Conservation (phyloP, 2,888 invertebrate species). For the Ectemnius continuus region DNA sequence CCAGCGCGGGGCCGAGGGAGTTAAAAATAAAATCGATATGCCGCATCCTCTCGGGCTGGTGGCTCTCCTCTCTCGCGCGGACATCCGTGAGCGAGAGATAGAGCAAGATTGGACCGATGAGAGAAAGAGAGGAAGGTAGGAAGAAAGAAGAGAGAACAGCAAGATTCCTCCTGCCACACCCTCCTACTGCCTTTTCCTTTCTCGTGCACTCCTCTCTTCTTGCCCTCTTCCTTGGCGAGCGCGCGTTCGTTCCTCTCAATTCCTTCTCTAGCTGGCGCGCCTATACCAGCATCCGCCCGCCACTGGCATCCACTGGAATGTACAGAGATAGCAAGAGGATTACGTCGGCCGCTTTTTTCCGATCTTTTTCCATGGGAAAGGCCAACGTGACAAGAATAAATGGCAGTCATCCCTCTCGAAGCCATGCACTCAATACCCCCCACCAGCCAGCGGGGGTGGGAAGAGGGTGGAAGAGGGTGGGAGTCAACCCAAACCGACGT, state of each 20-base stretch:
- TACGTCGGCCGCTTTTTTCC: conserved; percentile 63
- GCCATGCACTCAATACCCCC: conserved; percentile 50
- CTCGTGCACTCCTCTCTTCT: too few species aligned
- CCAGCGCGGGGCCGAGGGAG: background rate
- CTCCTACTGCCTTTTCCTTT: conserved; percentile 15
- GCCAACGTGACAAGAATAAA: conserved; percentile 75
- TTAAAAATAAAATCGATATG: conserved; percentile 75
- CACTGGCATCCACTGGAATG: conserved; percentile 64
- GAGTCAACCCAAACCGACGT: too few species aligned
- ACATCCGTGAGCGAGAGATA: conserved; percentile 17
- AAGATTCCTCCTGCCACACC: conserved; percentile 47
- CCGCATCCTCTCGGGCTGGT: conserved; percentile 55
- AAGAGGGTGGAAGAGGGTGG: too few species aligned
- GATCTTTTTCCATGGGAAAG: conserved; percentile 41
- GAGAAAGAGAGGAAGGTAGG: background rate
- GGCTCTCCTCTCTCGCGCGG: conserved; percentile 21
- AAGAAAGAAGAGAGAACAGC: background rate
- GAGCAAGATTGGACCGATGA: background rate
- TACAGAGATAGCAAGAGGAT: conserved; percentile 72
- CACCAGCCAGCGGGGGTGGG: conserved; percentile 8
- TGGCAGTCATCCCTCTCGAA: conserved; percentile 67
- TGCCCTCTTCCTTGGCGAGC: background rate
- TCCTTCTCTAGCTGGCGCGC: background rate
- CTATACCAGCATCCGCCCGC: conserved; percentile 1
- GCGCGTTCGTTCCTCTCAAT: too few species aligned